Evolutionary conservation across 2,113 vertebrate species (phyloP).

Genomic region (Motacilla alba): DNA sequence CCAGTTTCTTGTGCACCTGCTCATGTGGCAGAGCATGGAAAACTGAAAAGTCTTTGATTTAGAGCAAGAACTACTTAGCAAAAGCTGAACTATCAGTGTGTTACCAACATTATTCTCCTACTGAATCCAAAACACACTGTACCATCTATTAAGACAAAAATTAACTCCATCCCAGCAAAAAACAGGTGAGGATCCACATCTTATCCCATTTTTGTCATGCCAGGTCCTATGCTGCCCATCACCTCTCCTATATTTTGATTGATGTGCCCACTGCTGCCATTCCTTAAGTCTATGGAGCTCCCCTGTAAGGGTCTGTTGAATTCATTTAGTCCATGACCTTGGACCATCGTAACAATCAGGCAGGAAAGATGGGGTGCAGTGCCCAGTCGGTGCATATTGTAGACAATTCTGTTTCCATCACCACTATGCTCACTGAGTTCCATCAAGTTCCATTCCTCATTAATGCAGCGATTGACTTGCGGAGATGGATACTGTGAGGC

Average conservation of each 20-base stretch:
- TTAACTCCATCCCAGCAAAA: background rate
- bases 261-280: background rate
- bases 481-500: background rate
- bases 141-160: background rate
- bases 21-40: background rate
- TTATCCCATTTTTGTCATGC: background rate
- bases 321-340: fast-evolving
- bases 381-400: fast-evolving
- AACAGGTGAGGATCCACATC: fast-evolving
- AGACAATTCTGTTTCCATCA: background rate
- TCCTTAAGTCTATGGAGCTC: background rate
- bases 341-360: background rate
- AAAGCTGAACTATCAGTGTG: background rate
- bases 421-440: background rate
- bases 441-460: background rate
- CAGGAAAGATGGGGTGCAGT: background rate
- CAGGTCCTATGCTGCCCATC: background rate
- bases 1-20: background rate
- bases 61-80: background rate
- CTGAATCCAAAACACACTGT: background rate
- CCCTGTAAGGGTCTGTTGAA: background rate
- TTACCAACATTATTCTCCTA: background rate
- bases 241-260: background rate
- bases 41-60: background rate
- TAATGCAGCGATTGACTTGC: fast-evolving